Conservation (phyloP, 2,888 invertebrate genomes). For the Xanthorhoe spadicearia region DNA sequence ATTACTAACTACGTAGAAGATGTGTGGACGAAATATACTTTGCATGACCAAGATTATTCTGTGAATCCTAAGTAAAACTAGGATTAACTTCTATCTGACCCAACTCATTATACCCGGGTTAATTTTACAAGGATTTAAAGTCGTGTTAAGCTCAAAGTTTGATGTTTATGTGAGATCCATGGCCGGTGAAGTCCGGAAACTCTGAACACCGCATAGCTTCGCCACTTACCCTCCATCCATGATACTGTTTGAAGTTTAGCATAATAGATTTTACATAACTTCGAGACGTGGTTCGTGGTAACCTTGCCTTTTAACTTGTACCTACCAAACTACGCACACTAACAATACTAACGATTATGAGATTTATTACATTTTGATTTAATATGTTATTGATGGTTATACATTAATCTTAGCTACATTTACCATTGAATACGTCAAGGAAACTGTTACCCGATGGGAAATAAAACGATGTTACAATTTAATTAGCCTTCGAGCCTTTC, state of each 20-base stretch:
- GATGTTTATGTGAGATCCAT: constrained; percentile 47
- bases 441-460: constrained; percentile 5
- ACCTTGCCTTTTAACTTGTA: constrained; percentile 22
- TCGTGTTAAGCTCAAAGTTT: constrained; percentile 54
- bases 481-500: background rate
- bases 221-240: constrained; percentile 30
- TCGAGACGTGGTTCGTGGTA: constrained; percentile 21
- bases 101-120: constrained; percentile 60
- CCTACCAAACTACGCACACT: constrained; percentile 2
- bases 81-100: constrained; percentile 56
- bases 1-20: constrained; percentile 46
- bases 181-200: constrained; percentile 30
- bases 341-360: constrained; percentile 16
- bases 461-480: background rate
- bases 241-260: constrained; percentile 32
- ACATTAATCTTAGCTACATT: background rate
- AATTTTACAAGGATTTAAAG: constrained; percentile 57
- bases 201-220: constrained; percentile 32
- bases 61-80: constrained; percentile 49
- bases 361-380: constrained; percentile 5
- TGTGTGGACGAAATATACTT: constrained; percentile 13
- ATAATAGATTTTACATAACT: constrained; percentile 35
- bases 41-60: constrained; percentile 44
- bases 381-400: constrained; percentile 1
- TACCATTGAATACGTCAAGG: constrained; percentile 8